Conservation (phyloP, 1,140 invertebrate species). For the Carposina sasakii region DNA sequence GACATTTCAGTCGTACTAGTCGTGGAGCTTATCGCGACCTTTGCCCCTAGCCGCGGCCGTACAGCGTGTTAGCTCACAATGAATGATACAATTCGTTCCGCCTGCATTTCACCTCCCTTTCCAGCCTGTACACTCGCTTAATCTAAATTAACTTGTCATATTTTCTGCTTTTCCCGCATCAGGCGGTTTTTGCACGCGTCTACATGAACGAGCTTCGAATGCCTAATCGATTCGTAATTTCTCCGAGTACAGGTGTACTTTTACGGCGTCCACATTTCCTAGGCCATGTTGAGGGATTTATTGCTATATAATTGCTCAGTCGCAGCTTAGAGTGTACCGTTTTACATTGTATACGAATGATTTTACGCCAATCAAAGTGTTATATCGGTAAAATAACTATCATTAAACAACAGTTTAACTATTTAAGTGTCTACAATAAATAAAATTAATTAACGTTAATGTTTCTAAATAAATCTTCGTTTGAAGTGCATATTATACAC, state of each 20-base stretch:
- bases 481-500: too few relatives aligned
- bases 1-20: conserved; percentile 5
- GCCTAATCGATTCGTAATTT: conserved; percentile 40
- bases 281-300: conserved; percentile 29
- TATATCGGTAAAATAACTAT: too few relatives aligned
- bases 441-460: too few relatives aligned
- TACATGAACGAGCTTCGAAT: too few relatives aligned
- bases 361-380: conserved; percentile 43
- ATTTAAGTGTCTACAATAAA: too few relatives aligned
- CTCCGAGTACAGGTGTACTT: conserved; percentile 18
- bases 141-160: conserved; percentile 56
- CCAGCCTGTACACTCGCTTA: conserved; percentile 41
- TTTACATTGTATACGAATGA: conserved; percentile 29
- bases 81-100: conserved; percentile 49
- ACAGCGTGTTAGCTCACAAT: conserved; percentile 38
- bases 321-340: conserved; percentile 42
- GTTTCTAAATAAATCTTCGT: too few relatives aligned
- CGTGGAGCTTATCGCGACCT: conserved; percentile 23
- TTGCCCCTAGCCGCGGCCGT: conserved; percentile 28
- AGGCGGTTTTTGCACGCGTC: conserved; percentile 27
- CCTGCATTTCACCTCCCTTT: conserved; percentile 48
- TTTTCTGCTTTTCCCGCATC: conserved; percentile 46
- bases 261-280: conserved; percentile 29
- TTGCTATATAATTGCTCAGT: conserved; percentile 44
- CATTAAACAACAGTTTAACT: too few relatives aligned